phyloP scores from a whole-genome alignment of 1,140 invertebrate species.

The Drosophila orosa region DNA sequence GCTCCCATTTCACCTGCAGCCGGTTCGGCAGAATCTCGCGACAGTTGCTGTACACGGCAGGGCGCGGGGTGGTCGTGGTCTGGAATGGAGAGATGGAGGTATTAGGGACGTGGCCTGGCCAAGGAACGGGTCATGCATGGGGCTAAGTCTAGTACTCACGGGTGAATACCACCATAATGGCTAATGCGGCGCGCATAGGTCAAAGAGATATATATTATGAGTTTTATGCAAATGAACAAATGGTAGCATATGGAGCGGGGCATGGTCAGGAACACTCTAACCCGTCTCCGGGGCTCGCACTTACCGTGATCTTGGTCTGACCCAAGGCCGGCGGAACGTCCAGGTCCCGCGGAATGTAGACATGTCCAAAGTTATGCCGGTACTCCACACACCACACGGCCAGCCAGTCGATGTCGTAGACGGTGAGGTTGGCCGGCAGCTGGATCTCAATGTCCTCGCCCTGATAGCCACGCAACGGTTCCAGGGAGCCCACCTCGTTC shows the following conservation, averaged over 20 bases:
- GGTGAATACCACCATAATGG: conserved; percentile 95
- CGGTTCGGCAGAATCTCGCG: conserved; percentile 91
- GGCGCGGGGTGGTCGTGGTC: conserved; percentile 86
- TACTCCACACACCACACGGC: conserved; percentile 94
- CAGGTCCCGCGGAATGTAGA: conserved; percentile 93
- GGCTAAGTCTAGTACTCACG: conserved; percentile 87
- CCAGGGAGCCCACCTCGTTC: conserved; percentile 93
- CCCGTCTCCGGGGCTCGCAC: conserved; percentile 60
- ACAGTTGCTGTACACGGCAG: conserved; percentile 88
- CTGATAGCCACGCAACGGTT: conserved; percentile 92
- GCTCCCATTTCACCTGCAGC: conserved; percentile 92
- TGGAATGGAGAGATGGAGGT: conserved; percentile 68
- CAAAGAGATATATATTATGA: conserved; percentile 78
- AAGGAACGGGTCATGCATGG: conserved; percentile 52
- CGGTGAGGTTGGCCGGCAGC: conserved; percentile 92
- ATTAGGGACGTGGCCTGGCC: neutral
- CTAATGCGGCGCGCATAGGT: conserved; percentile 85
- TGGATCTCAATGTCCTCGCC: conserved; percentile 96
- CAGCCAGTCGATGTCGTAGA: conserved; percentile 97
- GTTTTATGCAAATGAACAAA: conserved; percentile 62
- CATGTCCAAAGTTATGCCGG: conserved; percentile 95
- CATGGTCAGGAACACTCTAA: conserved; percentile 16
- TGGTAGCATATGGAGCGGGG: conserved; percentile 46
- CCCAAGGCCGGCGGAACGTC: conserved; percentile 95
- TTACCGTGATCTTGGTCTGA: conserved; percentile 95